Conservation (phyloP, 2,113 vertebrate species). For the Protomyctophum bolini region DNA sequence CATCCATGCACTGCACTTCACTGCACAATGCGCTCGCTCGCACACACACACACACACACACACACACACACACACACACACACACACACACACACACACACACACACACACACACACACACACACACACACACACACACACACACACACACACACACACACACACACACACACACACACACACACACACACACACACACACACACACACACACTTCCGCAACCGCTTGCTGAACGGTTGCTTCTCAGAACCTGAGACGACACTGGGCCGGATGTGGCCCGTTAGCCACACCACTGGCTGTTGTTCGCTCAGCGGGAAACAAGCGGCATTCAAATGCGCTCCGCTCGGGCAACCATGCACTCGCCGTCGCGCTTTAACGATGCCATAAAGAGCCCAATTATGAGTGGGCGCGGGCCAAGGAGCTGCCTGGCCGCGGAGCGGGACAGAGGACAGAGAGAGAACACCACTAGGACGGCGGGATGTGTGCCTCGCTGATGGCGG, state of each 20-base stretch:
- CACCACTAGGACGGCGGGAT: constrained; percentile 38
- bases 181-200: constrained; percentile 15
- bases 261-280: constrained; percentile 1
- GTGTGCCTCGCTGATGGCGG: constrained; percentile 50
- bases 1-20: neutral
- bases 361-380: constrained; percentile 34
- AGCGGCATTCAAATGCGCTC: constrained; percentile 29
- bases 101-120: constrained; percentile 18
- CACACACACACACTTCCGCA: constrained; percentile 28
- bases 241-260: constrained; percentile 19
- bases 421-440: constrained; percentile 8
- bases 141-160: neutral
- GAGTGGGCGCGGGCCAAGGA: constrained; percentile 9
- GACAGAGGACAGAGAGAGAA: constrained; percentile 15
- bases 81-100: constrained; percentile 23
- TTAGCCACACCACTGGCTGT: constrained; percentile 38
- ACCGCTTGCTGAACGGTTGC: constrained; percentile 14
- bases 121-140: neutral
- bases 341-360: constrained; percentile 19
- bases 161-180: neutral
- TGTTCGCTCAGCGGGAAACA: constrained; percentile 41
- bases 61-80: constrained; percentile 13
- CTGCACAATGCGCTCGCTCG: constrained; percentile 8
- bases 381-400: constrained; percentile 35
- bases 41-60: constrained; percentile 2